phyloP scores from a whole-genome alignment of 2,113 vertebrate species.

The Pachypanchax playfairii region DNA sequence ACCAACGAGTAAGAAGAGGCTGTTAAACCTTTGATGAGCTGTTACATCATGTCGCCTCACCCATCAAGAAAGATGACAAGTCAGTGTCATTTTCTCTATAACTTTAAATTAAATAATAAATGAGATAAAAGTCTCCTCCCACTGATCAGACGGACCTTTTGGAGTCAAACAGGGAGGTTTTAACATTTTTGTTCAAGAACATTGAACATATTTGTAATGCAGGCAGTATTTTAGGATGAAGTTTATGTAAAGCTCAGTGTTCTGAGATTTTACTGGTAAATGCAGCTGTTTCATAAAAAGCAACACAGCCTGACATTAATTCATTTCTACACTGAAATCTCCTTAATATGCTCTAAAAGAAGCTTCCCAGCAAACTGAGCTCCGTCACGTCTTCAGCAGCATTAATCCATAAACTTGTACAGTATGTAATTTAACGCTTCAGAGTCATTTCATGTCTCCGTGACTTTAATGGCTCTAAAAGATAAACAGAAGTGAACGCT shows the following conservation, averaged over 20 bases:
- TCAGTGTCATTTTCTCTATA: no score
- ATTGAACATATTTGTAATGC: slow-evolving; percentile 2
- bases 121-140: no score
- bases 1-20: no score
- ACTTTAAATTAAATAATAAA: no score
- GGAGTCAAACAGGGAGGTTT: no score
- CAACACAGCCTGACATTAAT: slow-evolving; percentile 36
- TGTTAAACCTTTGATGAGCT: no score
- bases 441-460: slow-evolving; percentile 49
- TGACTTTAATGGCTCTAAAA: slow-evolving; percentile 50
- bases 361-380: slow-evolving; percentile 7
- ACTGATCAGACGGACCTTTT: no score
- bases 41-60: no score
- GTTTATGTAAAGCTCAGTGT: slow-evolving; percentile 25
- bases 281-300: slow-evolving; percentile 10
- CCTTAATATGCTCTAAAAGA: slow-evolving; percentile 38
- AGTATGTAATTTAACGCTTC: slow-evolving; percentile 62
- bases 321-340: slow-evolving; percentile 36
- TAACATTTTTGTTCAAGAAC: neutral
- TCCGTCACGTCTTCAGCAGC: slow-evolving; percentile 28
- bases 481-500: slow-evolving; percentile 54
- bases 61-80: no score
- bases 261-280: slow-evolving; percentile 8
- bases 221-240: neutral
- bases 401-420: slow-evolving; percentile 62